phyloP scores from a whole-genome alignment of 2,113 vertebrate genomes.

The Serilophus lunatus region DNA sequence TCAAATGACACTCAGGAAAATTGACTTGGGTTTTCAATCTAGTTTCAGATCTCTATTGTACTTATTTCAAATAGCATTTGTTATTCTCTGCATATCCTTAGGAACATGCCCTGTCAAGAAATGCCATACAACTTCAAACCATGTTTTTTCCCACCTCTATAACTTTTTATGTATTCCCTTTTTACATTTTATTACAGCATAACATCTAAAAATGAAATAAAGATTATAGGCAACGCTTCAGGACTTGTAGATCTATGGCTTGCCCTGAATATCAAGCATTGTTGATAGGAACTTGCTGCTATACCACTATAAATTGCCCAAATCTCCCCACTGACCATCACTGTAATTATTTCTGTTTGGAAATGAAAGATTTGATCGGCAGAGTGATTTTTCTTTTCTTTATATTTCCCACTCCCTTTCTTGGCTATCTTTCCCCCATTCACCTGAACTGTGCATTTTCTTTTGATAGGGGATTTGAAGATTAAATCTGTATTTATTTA shows the following conservation, averaged over 20 bases:
- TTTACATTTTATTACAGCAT: conserved; percentile 80
- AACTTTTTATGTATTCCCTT: conserved; percentile 81
- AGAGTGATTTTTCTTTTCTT: conserved; percentile 53
- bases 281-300: conserved; percentile 66
- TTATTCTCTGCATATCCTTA: conserved; percentile 79
- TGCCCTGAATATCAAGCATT: conserved; percentile 76
- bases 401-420: conserved; percentile 34
- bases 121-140: conserved; percentile 75
- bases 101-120: conserved; percentile 75
- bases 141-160: conserved; percentile 75
- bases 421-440: conserved; percentile 51
- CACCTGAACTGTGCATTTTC: conserved; percentile 33
- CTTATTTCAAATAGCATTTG: conserved; percentile 78
- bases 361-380: conserved; percentile 71
- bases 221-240: conserved; percentile 78
- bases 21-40: conserved; percentile 78
- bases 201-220: conserved; percentile 82
- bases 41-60: conserved; percentile 75
- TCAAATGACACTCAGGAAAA: conserved; percentile 77
- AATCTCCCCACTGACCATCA: conserved; percentile 71
- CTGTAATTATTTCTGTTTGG: conserved; percentile 76
- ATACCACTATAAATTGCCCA: conserved; percentile 64
- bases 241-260: conserved; percentile 68
- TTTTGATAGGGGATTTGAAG: conserved; percentile 55
- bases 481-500: conserved; percentile 75